These are phyloP conservation scores for Caenorhabditis plicata DNA, from an alignment of 2,888 invertebrate genomes.

Conservation along the genomic window DNA sequence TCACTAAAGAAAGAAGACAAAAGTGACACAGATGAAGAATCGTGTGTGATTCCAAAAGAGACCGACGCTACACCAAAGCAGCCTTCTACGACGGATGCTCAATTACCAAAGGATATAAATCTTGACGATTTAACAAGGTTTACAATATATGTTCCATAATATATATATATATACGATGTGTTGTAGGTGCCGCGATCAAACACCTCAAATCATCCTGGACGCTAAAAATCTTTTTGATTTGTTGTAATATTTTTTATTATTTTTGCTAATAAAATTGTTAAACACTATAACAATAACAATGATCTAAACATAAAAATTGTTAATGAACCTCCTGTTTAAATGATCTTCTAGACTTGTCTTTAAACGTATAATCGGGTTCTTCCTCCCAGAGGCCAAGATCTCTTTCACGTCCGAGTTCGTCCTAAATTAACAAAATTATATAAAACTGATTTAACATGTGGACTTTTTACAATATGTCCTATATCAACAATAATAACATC, in stretches of 20 bases:
- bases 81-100: no score
- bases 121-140: no score
- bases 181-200: conserved; percentile 6
- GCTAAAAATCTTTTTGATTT: neutral
- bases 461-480: neutral
- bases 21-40: no score
- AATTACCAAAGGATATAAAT: no score
- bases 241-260: neutral
- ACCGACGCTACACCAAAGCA: no score
- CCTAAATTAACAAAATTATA: conserved; percentile 41
- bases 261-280: neutral
- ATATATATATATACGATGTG: no score
- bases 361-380: conserved; percentile 64
- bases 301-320: neutral
- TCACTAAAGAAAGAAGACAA: no score
- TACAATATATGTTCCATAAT: no score
- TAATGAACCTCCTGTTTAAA: conserved; percentile 57
- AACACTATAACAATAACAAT: conserved; percentile 4
- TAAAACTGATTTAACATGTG: neutral
- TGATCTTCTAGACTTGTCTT: conserved; percentile 62
- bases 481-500: no score
- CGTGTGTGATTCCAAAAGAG: no score
- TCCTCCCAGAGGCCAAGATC: conserved; percentile 64
- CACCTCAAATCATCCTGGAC: conserved; percentile 1
- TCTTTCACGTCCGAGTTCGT: conserved; percentile 62